Evolutionary conservation across 2,113 vertebrate genomes (phyloP).

Genomic region (Charina bottae): DNA sequence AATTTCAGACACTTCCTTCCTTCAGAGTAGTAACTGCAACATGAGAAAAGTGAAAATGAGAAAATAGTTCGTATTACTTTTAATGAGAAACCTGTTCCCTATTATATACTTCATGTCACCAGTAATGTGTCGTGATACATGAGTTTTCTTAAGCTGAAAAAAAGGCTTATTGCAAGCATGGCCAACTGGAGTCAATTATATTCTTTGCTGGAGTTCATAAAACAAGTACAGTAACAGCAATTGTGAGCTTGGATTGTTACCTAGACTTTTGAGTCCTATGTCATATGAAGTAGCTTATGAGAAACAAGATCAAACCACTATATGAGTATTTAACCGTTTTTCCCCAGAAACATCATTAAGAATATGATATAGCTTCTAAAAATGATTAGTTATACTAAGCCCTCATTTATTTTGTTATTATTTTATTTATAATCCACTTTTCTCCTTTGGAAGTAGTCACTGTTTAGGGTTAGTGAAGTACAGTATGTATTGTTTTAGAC

Average conservation of each 20-base stretch:
- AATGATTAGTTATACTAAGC: not conserved
- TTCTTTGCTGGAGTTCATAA: not conserved
- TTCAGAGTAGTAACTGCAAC: not conserved
- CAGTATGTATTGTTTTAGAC: constrained; percentile 27
- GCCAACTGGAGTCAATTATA: not conserved
- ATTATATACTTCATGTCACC: not conserved
- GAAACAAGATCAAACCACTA: not conserved
- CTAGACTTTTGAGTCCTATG: not conserved
- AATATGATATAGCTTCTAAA: not conserved
- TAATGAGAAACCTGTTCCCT: not conserved
- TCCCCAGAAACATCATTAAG: not conserved
- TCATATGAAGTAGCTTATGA: not conserved
- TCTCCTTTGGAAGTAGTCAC: not conserved
- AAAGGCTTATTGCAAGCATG: not conserved
- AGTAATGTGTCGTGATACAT: not conserved
- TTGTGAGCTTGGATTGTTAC: not conserved
- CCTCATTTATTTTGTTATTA: not conserved
- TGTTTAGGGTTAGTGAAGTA: not conserved
- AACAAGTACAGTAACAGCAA: not conserved
- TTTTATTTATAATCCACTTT: not conserved
- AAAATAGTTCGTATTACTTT: not conserved
- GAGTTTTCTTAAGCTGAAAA: not conserved
- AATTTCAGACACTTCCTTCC: not conserved
- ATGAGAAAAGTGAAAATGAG: not conserved
- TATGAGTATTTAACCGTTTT: not conserved